Evolutionary conservation across 2,113 vertebrate species (phyloP).

Genomic region (Rallus limicola): DNA sequence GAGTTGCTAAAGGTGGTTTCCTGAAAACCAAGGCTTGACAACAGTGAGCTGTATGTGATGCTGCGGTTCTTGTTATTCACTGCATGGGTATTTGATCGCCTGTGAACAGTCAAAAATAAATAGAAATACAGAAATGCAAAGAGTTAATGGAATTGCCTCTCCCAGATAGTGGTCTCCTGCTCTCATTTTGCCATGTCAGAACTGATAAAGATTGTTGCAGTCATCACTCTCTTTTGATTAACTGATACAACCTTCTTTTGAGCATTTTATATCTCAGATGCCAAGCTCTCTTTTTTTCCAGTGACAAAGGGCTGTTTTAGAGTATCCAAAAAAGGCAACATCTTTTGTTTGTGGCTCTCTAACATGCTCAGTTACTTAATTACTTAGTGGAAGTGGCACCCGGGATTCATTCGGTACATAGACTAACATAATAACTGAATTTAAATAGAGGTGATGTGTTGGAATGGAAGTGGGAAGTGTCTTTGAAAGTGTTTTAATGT

Average conservation of each 20-base stretch:
- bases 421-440: neutral
- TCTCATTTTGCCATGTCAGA: conserved; percentile 54
- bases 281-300: conserved; percentile 35
- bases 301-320: conserved; percentile 27
- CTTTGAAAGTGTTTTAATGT: neutral
- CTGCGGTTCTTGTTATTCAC: neutral
- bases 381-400: conserved; percentile 13
- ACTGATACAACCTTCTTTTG: conserved; percentile 58
- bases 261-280: conserved; percentile 52
- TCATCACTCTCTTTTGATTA: conserved; percentile 59
- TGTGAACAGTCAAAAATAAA: conserved; percentile 6
- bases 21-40: neutral
- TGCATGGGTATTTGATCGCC: neutral
- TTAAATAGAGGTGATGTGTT: conserved; percentile 7
- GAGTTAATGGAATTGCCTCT: conserved; percentile 9
- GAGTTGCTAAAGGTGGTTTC: neutral
- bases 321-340: neutral
- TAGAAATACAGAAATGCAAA: conserved; percentile 16
- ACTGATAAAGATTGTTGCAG: conserved; percentile 37
- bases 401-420: neutral
- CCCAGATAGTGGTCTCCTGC: neutral
- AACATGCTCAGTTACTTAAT: conserved; percentile 28
- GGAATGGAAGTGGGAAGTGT: neutral
- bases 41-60: neutral
- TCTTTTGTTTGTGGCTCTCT: conserved; percentile 3